phyloP scores from a whole-genome alignment of 2,797 vertebrate species.

The Tokudaia muenninki region DNA sequence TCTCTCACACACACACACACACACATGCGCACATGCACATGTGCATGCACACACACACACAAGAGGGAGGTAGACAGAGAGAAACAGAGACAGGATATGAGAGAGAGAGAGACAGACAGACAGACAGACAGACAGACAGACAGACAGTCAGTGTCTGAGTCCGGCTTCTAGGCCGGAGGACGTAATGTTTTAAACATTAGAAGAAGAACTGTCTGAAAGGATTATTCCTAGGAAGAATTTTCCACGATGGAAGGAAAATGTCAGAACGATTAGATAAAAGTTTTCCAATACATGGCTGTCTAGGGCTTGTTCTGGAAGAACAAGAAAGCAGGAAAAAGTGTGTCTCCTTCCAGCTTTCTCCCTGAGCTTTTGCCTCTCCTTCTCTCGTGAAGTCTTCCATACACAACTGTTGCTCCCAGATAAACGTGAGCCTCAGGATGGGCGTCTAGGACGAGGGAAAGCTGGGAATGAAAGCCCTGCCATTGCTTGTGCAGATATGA shows the following conservation, averaged over 20 bases:
- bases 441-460: background rate
- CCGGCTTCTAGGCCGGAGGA: background rate
- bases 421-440: background rate
- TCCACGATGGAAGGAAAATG: background rate
- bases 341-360: background rate
- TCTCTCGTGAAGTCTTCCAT: background rate
- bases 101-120: background rate
- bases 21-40: background rate
- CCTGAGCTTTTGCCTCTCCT: background rate
- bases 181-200: background rate
- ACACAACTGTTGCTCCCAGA: background rate
- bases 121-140: background rate
- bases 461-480: too few relatives aligned
- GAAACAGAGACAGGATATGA: background rate
- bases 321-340: background rate
- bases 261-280: background rate
- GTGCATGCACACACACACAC: background rate
- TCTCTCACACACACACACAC: too few relatives aligned
- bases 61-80: background rate
- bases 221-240: slow-evolving; percentile 30
- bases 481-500: rapidly evolving
- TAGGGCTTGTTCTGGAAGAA: background rate
- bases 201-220: background rate
- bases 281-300: background rate
- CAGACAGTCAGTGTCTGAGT: background rate